Conservation (phyloP, 2,888 invertebrate species). For the Orthosia incerta region DNA sequence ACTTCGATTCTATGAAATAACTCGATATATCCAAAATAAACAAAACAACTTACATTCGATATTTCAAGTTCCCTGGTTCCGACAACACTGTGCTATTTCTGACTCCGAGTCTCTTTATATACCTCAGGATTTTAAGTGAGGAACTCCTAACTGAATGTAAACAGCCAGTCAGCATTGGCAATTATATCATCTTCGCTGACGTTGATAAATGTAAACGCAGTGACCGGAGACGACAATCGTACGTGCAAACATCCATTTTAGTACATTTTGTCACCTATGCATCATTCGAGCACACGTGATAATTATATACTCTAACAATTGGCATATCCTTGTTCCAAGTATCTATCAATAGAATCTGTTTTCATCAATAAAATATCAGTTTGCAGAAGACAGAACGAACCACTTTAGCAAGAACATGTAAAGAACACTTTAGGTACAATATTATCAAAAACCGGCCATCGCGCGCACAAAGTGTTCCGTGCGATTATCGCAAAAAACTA, state of each 20-base stretch:
- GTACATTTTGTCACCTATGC: slow-evolving; percentile 52
- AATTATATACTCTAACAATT: slow-evolving; percentile 61
- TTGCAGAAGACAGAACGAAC: background rate
- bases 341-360: slow-evolving; percentile 5
- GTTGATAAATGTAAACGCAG: slow-evolving; percentile 57
- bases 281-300: slow-evolving; percentile 68
- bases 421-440: background rate
- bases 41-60: slow-evolving; percentile 67
- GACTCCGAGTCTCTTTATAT: slow-evolving; percentile 78
- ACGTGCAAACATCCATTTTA: slow-evolving; percentile 73
- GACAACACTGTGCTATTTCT: slow-evolving; percentile 73
- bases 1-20: background rate
- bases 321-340: slow-evolving; percentile 32
- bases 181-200: slow-evolving; percentile 74
- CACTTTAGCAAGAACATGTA: background rate
- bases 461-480: too few relatives aligned
- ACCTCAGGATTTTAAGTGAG: slow-evolving; percentile 72
- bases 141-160: slow-evolving; percentile 71
- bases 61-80: slow-evolving; percentile 66
- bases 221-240: slow-evolving; percentile 62
- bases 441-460: too few relatives aligned
- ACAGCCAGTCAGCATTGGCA: slow-evolving; percentile 53
- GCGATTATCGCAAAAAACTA: too few relatives aligned
- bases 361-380: slow-evolving; percentile 11
- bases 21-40: background rate